phyloP scores from a whole-genome alignment of 2,888 invertebrate genomes.

The Aricia artaxerxes region DNA sequence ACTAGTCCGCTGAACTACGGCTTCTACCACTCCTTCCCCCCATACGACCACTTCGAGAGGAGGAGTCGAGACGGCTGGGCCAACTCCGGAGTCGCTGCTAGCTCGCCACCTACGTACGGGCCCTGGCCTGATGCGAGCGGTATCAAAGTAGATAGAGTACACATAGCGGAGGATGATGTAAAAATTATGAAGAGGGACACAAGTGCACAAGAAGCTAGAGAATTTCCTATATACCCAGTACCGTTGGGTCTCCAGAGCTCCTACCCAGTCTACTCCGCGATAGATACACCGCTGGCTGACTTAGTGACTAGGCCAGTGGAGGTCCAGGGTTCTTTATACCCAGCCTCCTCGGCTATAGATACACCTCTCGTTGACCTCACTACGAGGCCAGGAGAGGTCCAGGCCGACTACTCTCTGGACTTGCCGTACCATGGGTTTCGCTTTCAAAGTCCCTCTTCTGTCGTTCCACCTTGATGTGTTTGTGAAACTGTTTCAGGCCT shows the following conservation, averaged over 20 bases:
- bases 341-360: slow-evolving; percentile 57
- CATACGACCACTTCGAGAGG: slow-evolving; percentile 72
- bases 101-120: slow-evolving; percentile 50
- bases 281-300: slow-evolving; percentile 58
- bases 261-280: slow-evolving; percentile 52
- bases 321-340: slow-evolving; percentile 56
- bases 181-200: slow-evolving; percentile 41
- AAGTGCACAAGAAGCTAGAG: slow-evolving; percentile 47
- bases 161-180: slow-evolving; percentile 45
- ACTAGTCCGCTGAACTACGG: slow-evolving; percentile 88
- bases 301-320: slow-evolving; percentile 67
- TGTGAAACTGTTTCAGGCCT: slow-evolving; percentile 54
- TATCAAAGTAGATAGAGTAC: slow-evolving; percentile 60
- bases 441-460: slow-evolving; percentile 76
- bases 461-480: slow-evolving; percentile 74
- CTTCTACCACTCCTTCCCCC: slow-evolving; percentile 82
- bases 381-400: slow-evolving; percentile 69
- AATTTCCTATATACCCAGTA: slow-evolving; percentile 59
- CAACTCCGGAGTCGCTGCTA: slow-evolving; percentile 58
- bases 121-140: slow-evolving; percentile 50
- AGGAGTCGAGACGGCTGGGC: slow-evolving; percentile 62
- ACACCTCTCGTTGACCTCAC: slow-evolving; percentile 60
- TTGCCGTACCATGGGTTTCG: slow-evolving; percentile 73
- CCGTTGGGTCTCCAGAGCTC: slow-evolving; percentile 44
- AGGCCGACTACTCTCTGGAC: slow-evolving; percentile 73